These are phyloP conservation scores for Notiomystis cincta DNA, from an alignment of 2,113 vertebrate species.

Conservation along the genomic window DNA sequence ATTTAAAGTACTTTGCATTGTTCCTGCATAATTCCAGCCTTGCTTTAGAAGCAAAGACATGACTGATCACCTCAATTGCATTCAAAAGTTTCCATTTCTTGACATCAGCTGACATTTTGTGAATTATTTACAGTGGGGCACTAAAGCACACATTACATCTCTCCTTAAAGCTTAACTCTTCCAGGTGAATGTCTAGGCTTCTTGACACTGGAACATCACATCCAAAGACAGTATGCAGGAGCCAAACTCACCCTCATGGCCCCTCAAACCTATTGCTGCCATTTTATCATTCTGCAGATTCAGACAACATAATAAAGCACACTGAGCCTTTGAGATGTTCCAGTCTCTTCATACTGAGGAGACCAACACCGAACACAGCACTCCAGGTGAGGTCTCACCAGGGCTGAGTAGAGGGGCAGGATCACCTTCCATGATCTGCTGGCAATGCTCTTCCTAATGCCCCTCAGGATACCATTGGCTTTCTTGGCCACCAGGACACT, in stretches of 20 bases:
- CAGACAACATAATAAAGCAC: neutral
- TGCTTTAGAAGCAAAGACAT: neutral
- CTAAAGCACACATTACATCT: neutral
- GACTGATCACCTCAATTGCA: neutral
- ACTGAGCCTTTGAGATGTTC: neutral
- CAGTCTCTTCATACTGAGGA: neutral
- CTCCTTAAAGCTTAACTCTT: neutral
- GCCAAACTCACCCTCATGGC: neutral
- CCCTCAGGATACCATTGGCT: neutral
- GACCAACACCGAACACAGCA: neutral
- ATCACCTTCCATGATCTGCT: no score
- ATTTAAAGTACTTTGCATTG: neutral
- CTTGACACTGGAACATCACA: neutral
- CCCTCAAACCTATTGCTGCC: neutral
- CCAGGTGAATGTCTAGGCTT: neutral
- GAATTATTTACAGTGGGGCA: conserved; percentile 39
- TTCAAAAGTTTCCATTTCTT: conserved; percentile 9
- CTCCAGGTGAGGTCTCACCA: neutral
- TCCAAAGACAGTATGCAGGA: neutral
- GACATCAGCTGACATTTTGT: neutral
- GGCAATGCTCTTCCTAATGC: neutral
- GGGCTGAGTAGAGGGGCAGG: accelerated
- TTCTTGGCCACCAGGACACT: neutral
- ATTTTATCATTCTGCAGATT: neutral
- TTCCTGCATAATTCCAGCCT: neutral